Evolutionary conservation across 2,113 vertebrate genomes (phyloP).

Genomic region (Potamarius usumacintae): DNA sequence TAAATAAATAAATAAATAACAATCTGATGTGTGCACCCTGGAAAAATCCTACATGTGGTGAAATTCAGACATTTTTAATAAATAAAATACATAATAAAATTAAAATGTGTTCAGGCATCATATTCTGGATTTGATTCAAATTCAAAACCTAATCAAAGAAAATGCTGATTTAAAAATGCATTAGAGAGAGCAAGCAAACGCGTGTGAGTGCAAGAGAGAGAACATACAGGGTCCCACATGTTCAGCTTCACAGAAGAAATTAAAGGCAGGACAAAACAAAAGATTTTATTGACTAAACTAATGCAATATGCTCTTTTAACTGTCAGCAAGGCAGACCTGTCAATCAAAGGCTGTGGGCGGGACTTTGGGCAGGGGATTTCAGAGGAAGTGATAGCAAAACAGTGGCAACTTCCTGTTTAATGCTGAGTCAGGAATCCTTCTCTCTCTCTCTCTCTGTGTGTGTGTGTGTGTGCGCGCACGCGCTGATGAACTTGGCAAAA

Average conservation of each 20-base stretch:
- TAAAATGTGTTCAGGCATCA: too few relatives aligned
- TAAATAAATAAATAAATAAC: neutral
- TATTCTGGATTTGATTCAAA: neutral
- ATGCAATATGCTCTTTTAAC: neutral
- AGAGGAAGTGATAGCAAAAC: neutral
- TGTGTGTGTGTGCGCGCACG: too few relatives aligned
- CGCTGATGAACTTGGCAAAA: too few relatives aligned
- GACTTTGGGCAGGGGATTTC: neutral
- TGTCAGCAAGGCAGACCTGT: neutral
- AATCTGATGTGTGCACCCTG: neutral
- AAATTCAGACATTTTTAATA: neutral
- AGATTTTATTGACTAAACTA: neutral
- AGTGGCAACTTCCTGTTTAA: neutral
- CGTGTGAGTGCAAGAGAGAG: too few relatives aligned
- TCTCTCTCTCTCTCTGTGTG: too few relatives aligned
- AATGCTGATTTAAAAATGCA: neutral
- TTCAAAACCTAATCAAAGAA: neutral
- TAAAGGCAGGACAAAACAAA: neutral
- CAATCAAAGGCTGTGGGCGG: neutral
- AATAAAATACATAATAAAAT: too few relatives aligned
- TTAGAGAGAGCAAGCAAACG: too few relatives aligned
- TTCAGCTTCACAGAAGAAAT: neutral
- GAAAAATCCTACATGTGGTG: neutral
- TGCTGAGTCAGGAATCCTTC: too few relatives aligned
- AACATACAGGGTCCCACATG: too few relatives aligned